phyloP scores from a whole-genome alignment of 2,888 invertebrate species.

The Fissipunctia ypsillon region DNA sequence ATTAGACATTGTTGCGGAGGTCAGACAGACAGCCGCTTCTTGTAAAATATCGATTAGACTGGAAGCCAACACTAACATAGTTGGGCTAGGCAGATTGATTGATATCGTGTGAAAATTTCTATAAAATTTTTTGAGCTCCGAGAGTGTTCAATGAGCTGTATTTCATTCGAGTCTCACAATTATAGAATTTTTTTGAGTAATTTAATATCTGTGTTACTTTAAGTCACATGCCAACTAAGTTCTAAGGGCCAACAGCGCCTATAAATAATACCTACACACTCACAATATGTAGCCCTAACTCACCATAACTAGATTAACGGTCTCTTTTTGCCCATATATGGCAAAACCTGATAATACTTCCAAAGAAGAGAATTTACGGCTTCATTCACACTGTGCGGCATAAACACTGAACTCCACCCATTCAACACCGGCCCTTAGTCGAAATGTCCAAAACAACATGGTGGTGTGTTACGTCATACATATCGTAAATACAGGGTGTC shows the following conservation, averaged over 20 bases:
- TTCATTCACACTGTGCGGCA: conserved; percentile 48
- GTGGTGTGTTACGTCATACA: conserved; percentile 30
- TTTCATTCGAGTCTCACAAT: background rate
- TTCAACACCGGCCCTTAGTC: conserved; percentile 50
- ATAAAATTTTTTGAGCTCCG: too few relatives aligned
- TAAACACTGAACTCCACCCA: conserved; percentile 40
- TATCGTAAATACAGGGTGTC: conserved; percentile 11
- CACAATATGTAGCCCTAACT: conserved; percentile 23
- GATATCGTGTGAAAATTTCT: too few relatives aligned
- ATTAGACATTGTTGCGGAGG: too few relatives aligned
- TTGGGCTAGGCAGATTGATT: too few relatives aligned
- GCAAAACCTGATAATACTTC: conserved; percentile 46
- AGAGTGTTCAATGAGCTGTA: too few relatives aligned
- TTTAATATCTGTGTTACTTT: background rate
- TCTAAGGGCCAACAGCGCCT: background rate
- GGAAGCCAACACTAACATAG: too few relatives aligned
- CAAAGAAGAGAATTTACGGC: conserved; percentile 53
- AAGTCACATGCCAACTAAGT: background rate
- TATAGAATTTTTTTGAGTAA: background rate
- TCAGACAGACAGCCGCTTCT: too few relatives aligned
- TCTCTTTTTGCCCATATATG: conserved; percentile 46
- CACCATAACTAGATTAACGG: conserved; percentile 50
- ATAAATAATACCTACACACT: conserved; percentile 26
- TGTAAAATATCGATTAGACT: too few relatives aligned
- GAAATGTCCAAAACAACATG: conserved; percentile 42